Conservation (phyloP, 2,797 vertebrate genomes). For the Yasuhikotakia modesta region DNA sequence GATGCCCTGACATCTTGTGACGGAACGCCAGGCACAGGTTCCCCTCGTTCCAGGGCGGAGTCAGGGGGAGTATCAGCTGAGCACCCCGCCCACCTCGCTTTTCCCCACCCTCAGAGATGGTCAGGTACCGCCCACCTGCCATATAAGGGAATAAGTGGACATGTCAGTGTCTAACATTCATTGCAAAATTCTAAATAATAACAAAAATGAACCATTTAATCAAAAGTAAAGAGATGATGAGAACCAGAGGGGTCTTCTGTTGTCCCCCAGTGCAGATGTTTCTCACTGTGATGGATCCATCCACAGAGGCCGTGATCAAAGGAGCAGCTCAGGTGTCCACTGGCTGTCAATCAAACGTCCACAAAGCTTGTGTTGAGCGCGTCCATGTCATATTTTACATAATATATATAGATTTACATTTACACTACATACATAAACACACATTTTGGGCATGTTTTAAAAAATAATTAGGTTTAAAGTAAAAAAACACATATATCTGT, state of each 20-base stretch:
- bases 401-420: no score
- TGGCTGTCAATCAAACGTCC: slow-evolving; percentile 69
- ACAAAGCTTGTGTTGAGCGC: not conserved
- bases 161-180: not conserved
- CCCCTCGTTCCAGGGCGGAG: slow-evolving; percentile 73
- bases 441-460: no score
- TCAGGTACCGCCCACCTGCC: slow-evolving; percentile 87
- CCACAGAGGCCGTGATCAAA: slow-evolving; percentile 93
- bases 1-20: slow-evolving; percentile 86
- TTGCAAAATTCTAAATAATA: not conserved
- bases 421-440: no score
- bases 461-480: no score
- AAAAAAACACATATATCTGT: no score
- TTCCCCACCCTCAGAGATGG: slow-evolving; percentile 80
- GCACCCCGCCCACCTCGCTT: slow-evolving; percentile 81
- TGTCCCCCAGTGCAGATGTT: slow-evolving; percentile 90
- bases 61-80: slow-evolving; percentile 84
- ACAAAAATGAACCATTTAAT: not conserved
- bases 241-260: slow-evolving; percentile 84
- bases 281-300: slow-evolving; percentile 89
- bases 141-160: not conserved
- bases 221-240: not conserved
- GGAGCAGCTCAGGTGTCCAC: slow-evolving; percentile 87
- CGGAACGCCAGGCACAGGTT: slow-evolving; percentile 91
- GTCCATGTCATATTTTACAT: no score